A percentile compares a stretch with the other conserved stretches of the same genome.
Evolutionary conservation across 2,797 vertebrate species (phyloP).

Genomic region (Heteromormyrus szaboi): DNA sequence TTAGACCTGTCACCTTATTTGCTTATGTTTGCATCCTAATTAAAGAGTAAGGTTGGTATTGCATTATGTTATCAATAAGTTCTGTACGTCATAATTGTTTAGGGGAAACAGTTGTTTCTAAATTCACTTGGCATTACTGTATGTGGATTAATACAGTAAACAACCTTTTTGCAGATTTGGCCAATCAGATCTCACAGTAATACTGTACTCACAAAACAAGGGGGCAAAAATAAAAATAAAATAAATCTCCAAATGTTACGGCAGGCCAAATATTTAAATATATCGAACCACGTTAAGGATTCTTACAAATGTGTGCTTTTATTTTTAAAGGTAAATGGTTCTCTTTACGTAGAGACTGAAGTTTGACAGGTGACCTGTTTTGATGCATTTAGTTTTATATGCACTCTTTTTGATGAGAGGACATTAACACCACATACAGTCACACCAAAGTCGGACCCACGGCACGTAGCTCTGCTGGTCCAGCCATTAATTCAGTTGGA

Average conservation of each 20-base stretch:
- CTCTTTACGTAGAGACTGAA: not conserved
- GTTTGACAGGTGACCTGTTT: not conserved
- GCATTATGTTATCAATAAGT: not conserved
- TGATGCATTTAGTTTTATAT: not conserved
- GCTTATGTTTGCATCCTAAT: not conserved
- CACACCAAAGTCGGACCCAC: not conserved
- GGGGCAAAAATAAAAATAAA: not conserved
- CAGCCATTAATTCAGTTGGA: not conserved
- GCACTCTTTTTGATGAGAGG: not conserved
- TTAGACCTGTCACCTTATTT: conserved; percentile 3
- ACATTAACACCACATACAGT: not conserved
- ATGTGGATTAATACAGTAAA: not conserved
- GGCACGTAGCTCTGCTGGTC: not conserved
- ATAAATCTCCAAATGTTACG: not conserved
- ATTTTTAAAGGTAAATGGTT: not conserved
- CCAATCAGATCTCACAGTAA: not conserved
- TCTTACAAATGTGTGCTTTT: not conserved
- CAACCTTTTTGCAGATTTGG: not conserved
- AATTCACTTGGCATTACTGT: not conserved
- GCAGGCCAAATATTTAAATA: not conserved
- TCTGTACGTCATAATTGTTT: not conserved
- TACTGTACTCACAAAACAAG: not conserved
- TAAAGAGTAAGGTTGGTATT: not conserved
- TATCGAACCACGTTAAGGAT: not conserved
- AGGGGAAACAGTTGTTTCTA: not conserved